These are phyloP conservation scores for Trachymyrmex septentrionalis DNA, from an alignment of 1,140 invertebrate species.

Conservation along the genomic window DNA sequence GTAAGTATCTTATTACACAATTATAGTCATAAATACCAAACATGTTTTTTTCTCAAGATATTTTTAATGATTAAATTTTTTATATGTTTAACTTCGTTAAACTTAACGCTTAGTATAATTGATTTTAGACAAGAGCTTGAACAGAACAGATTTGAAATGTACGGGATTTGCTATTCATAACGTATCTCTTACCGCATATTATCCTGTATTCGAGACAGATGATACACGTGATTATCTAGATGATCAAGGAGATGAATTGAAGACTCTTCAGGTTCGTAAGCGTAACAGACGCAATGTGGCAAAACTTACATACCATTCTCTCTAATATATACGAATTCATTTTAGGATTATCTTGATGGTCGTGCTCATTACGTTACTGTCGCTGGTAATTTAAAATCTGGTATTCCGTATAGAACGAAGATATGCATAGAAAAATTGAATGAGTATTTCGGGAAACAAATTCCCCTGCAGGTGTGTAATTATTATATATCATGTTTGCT, in stretches of 20 bases:
- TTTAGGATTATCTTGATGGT: conserved; percentile 86
- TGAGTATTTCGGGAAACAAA: conserved; percentile 84
- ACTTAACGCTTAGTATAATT: conserved; percentile 4
- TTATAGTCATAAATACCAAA: too few species aligned
- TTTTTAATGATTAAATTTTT: conserved; percentile 14
- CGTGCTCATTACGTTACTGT: conserved; percentile 85
- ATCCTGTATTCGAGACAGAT: conserved; percentile 83
- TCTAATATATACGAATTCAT: background rate
- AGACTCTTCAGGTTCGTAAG: conserved; percentile 84
- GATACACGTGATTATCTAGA: conserved; percentile 83
- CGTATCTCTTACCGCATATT: conserved; percentile 86
- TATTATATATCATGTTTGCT: background rate
- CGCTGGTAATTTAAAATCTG: conserved; percentile 84
- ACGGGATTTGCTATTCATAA: conserved; percentile 78
- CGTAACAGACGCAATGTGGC: background rate
- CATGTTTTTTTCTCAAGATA: too few species aligned
- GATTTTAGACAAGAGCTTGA: conserved; percentile 14
- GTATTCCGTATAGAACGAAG: conserved; percentile 84
- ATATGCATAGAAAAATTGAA: conserved; percentile 87
- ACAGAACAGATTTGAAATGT: conserved; percentile 69
- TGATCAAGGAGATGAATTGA: conserved; percentile 82
- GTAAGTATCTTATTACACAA: too few species aligned
- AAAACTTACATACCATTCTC: background rate
- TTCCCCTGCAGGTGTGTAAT: conserved; percentile 79
- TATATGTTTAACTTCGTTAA: background rate